Evolutionary conservation across 2,797 vertebrate species (phyloP).

Genomic region (Urophycis tenuis): DNA sequence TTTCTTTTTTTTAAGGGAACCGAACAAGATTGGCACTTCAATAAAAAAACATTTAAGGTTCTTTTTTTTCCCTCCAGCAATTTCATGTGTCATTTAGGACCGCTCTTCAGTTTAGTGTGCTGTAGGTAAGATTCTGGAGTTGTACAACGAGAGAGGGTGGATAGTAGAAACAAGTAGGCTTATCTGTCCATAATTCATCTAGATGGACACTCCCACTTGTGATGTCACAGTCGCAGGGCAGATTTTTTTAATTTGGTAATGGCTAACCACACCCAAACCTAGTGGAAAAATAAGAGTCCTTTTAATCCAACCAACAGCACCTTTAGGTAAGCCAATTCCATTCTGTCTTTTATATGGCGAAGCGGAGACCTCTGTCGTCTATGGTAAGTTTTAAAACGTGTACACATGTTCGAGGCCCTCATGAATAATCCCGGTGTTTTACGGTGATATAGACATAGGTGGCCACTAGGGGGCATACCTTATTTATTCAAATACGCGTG

Average conservation of each 20-base stretch:
- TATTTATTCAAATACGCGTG: neutral
- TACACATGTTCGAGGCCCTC: neutral
- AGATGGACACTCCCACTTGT: no score
- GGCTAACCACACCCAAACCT: neutral
- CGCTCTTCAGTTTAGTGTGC: neutral
- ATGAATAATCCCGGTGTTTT: neutral
- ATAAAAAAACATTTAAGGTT: conserved; percentile 53
- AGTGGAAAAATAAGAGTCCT: no score
- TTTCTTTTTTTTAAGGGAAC: conserved; percentile 50
- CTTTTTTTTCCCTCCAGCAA: conserved; percentile 47
- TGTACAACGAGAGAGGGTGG: neutral
- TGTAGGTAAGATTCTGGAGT: neutral
- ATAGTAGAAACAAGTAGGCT: no score
- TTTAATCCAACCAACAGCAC: neutral
- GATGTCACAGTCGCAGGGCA: no score
- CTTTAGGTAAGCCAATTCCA: neutral
- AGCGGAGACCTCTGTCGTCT: neutral
- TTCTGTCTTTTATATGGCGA: neutral
- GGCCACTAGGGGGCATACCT: neutral
- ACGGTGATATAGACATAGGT: neutral
- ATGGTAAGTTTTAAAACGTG: neutral
- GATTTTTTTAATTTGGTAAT: no score
- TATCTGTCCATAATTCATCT: no score
- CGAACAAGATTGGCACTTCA: conserved; percentile 51
- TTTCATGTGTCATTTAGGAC: neutral